Conservation (phyloP, 1,140 invertebrate genomes). For the Frieseomelitta varia region DNA sequence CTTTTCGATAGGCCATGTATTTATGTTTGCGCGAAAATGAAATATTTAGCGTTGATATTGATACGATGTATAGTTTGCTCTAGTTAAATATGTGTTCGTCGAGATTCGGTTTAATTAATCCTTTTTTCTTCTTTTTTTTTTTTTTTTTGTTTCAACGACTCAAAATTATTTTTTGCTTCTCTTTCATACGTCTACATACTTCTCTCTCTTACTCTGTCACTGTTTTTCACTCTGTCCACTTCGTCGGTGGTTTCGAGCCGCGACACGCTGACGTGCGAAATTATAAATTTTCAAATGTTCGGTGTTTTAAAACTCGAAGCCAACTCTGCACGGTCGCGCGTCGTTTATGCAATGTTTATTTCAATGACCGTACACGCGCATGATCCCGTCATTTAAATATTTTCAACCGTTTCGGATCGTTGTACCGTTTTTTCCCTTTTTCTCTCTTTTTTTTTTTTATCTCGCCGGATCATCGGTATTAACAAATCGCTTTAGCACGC, state of each 20-base stretch:
- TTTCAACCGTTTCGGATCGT: neutral
- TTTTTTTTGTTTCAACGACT: neutral
- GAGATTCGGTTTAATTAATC: slow-evolving; percentile 9
- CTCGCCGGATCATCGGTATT: slow-evolving; percentile 2
- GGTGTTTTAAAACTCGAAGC: neutral
- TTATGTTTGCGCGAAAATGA: slow-evolving; percentile 1
- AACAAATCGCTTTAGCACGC: slow-evolving; percentile 27
- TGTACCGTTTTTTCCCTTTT: neutral
- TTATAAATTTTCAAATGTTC: slow-evolving; percentile 32
- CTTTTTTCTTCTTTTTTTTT: neutral
- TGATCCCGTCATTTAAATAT: slow-evolving; percentile 15
- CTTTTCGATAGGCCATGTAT: neutral
- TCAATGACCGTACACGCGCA: neutral
- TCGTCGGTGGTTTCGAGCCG: neutral
- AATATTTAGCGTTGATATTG: slow-evolving; percentile 21
- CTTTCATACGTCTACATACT: too few species aligned
- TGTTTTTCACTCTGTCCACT: neutral
- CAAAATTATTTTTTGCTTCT: neutral
- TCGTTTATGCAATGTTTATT: slow-evolving; percentile 29
- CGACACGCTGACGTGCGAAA: slow-evolving; percentile 12
- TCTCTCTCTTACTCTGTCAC: neutral
- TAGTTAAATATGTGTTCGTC: neutral
- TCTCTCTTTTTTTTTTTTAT: neutral
- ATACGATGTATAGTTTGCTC: neutral
- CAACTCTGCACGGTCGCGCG: neutral